phyloP scores from a whole-genome alignment of 2,888 invertebrate genomes.

The Oscheius sp. region DNA sequence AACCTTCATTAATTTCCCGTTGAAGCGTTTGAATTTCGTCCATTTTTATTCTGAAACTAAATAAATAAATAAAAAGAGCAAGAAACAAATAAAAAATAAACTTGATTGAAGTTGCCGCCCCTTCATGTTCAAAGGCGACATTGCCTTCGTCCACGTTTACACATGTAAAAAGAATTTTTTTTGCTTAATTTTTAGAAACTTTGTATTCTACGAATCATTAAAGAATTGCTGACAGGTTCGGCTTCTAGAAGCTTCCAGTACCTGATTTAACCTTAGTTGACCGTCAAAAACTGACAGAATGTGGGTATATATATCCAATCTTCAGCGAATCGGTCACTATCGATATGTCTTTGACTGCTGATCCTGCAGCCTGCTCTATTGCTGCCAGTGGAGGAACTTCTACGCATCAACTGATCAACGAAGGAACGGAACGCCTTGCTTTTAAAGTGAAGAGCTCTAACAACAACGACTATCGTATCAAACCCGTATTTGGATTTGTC shows the following conservation, averaged over 20 bases:
- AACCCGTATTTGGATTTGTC: constrained; percentile 47
- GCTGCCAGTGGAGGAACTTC: constrained; percentile 31
- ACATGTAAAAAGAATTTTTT: too few relatives aligned
- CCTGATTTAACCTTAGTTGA: too few relatives aligned
- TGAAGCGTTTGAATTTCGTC: constrained; percentile 3
- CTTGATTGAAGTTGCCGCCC: too few relatives aligned
- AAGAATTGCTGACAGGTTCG: too few relatives aligned
- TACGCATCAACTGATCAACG: constrained; percentile 38
- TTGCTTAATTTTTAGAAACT: too few relatives aligned
- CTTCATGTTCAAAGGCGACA: too few relatives aligned
- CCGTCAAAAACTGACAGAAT: too few relatives aligned
- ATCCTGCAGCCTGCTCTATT: neutral
- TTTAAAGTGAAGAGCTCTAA: constrained; percentile 28
- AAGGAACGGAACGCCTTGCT: constrained; percentile 22
- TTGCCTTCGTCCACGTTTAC: too few relatives aligned
- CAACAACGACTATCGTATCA: constrained; percentile 36
- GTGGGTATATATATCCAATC: too few relatives aligned
- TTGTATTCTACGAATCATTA: too few relatives aligned
- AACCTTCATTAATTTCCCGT: constrained; percentile 15
- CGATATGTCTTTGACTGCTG: neutral
- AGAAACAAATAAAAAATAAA: neutral
- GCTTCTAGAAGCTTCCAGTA: too few relatives aligned
- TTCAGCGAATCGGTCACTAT: too few relatives aligned
- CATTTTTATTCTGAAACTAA: neutral
- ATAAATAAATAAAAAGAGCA: neutral